These are phyloP conservation scores for Chrosomus eos DNA, from an alignment of 2,797 vertebrate species.

Conservation along the genomic window DNA sequence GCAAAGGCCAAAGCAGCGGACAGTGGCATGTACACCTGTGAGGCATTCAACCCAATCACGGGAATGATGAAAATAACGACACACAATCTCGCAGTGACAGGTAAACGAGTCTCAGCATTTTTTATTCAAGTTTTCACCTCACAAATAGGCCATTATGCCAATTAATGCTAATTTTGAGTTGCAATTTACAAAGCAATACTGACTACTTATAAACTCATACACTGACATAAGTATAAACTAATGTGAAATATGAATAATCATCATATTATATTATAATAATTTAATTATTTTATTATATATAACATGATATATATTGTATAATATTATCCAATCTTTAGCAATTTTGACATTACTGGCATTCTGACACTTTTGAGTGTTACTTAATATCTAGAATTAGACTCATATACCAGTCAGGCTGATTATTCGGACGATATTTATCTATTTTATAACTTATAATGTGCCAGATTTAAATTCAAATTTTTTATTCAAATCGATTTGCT, in stretches of 20 bases:
- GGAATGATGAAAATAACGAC: neutral
- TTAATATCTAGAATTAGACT: neutral
- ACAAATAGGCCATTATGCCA: neutral
- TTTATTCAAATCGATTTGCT: too few species aligned
- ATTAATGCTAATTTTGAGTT: neutral
- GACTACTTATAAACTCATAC: neutral
- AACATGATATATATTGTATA: neutral
- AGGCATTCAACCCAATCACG: slow-evolving; percentile 68
- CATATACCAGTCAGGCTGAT: neutral
- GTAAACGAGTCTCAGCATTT: slow-evolving; percentile 59
- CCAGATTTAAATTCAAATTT: too few species aligned
- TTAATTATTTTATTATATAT: neutral
- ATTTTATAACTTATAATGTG: neutral
- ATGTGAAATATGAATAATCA: too few species aligned
- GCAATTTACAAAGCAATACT: neutral
- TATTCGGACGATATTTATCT: neutral
- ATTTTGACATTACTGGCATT: neutral
- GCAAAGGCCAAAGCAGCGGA: neutral
- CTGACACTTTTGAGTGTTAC: neutral
- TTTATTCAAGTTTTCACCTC: neutral
- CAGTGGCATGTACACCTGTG: slow-evolving; percentile 71
- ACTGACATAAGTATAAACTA: too few species aligned
- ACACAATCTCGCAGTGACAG: slow-evolving; percentile 66
- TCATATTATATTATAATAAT: neutral
- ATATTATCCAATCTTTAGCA: neutral